Base-by-base conservation (phyloP, 2,113 vertebrate species). In the Oophaga pumilio region DNA sequence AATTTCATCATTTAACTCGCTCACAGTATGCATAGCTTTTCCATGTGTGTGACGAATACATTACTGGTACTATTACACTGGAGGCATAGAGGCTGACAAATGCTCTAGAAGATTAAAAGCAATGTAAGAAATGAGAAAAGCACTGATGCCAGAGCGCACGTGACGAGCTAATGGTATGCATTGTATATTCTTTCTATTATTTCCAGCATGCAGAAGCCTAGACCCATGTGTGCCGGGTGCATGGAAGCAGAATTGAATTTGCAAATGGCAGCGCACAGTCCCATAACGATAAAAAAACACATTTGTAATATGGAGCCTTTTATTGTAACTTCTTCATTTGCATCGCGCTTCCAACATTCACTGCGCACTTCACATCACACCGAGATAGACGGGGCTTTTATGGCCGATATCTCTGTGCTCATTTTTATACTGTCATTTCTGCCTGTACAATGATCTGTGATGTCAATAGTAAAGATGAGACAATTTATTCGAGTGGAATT, bases 241-340 rank as follows among this genome's bases (percentile, higher is more conserved):
- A 68, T 28, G 76, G 33, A 78, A 68, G 85, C 74, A 68, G 59
- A 79, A 78, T 71, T 11, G 50, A 86, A 66, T 78, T 52, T 85
- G 49, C 43, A 78, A 86, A 86, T 79, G 64, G 85, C 76, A 64
- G n/a, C 52, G 24, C 62, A 50, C 57, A 77, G n/a, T 76, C 50
- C 73, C 33, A 74, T 52, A 77, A 52, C 49, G 62, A 85, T 85
- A 74, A 43, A 82, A 86, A 76, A 85, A 12, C 28, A 68, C 57
- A 86, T 66, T 28, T 86, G 33, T 86, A 78, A 53, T 64, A 49
- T 9, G 74, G 49, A 85, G 33, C 59, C 18, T 85, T 85, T 76
- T 26, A 62, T 77, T 18, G 26, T 76, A 77, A 77, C 85, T 33
- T 62, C 57, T 62, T 85, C 60, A 85, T 85, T 76, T 85, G 84